phyloP scores from a whole-genome alignment of 2,888 invertebrate species.

The Creontiades dilutus region DNA sequence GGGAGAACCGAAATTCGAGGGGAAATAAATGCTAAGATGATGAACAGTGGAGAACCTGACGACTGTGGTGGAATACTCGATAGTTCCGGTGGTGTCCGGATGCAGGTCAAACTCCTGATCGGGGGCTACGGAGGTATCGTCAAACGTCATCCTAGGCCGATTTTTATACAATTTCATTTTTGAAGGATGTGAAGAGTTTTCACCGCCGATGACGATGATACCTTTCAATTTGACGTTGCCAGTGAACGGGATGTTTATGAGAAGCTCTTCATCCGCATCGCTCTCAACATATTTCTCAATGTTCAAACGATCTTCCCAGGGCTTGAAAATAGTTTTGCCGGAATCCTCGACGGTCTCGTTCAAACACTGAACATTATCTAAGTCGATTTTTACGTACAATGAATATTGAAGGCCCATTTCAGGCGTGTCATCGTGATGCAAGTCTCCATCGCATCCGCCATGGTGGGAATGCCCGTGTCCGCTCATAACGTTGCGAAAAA shows the following conservation, averaged over 20 bases:
- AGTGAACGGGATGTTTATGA: constrained; percentile 98
- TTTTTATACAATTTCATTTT: constrained; percentile 96
- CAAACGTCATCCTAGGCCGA: constrained; percentile 95
- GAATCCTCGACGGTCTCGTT: constrained; percentile 93
- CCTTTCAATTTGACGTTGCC: constrained; percentile 97
- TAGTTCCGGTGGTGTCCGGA: constrained; percentile 86
- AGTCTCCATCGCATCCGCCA: constrained; percentile 82
- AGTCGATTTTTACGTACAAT: constrained; percentile 93
- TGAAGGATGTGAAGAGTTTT: constrained; percentile 90
- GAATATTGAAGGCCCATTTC: constrained; percentile 90
- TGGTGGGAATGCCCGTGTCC: constrained; percentile 75
- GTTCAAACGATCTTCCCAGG: constrained; percentile 92
- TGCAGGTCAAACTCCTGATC: constrained; percentile 95
- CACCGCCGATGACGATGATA: constrained; percentile 93
- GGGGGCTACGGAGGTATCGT: constrained; percentile 86
- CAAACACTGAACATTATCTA: constrained; percentile 91
- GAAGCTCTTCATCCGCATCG: constrained; percentile 96
- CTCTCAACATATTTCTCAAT: constrained; percentile 93
- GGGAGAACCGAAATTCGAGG: constrained; percentile 92
- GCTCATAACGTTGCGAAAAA: constrained; percentile 69
- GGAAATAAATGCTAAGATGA: constrained; percentile 94
- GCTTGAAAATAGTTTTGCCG: constrained; percentile 93
- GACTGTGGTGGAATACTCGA: constrained; percentile 94
- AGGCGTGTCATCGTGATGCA: constrained; percentile 83
- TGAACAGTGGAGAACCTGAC: constrained; percentile 94